Base-by-base conservation (phyloP, 2,888 invertebrate genomes). In the Himalopsyche japonica region DNA sequence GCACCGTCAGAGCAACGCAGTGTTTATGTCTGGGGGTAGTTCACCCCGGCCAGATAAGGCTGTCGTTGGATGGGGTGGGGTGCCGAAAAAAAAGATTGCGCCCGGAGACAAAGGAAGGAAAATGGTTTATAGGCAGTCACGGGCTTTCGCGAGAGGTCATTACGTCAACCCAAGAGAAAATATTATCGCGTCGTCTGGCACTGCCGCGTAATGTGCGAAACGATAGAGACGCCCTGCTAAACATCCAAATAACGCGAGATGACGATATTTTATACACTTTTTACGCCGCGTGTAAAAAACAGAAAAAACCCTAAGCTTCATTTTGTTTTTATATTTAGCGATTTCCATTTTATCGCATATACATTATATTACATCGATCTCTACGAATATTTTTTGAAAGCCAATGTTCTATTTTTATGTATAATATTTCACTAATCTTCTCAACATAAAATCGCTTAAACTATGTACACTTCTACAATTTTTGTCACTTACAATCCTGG, bases 101-200 rank as follows among this genome's bases (percentile, higher is more conserved):
- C 80, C 85, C 49, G 84, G 84, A 86, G 86, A 86, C 86, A 86
- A 86, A 86, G 86, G 57, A 57, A 57, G 57, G 84, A 85, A 86
- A 86, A 86, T 86, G 85, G 84, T 86, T 86, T 86, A 86, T 86
- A 86, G 86, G 84, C 86, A 82, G 84, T 84, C 86, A 79, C 86
- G 82, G 85, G 81, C 79, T 43, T 43, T 76, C 84, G 81, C 82
- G 80, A 83, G 83, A 86, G 86, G 86, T 86, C 86, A 86, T 86
- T 86, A 86, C 82, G 85, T 86, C 86, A 86, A 82, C 86, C 84
- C 77, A 24, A 79, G 83, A 85, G 85, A 79, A 84, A 83, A 86
- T 85, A 85, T 83, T 83, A 82, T 70, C 82, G 78, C 82, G 82
- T 76, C 81, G 81, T 77, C 77, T 77, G 78, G 49, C 82, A 78